These are phyloP conservation scores for Drosophila auraria DNA, from an alignment of 1,140 invertebrate genomes.

Conservation along the genomic window DNA sequence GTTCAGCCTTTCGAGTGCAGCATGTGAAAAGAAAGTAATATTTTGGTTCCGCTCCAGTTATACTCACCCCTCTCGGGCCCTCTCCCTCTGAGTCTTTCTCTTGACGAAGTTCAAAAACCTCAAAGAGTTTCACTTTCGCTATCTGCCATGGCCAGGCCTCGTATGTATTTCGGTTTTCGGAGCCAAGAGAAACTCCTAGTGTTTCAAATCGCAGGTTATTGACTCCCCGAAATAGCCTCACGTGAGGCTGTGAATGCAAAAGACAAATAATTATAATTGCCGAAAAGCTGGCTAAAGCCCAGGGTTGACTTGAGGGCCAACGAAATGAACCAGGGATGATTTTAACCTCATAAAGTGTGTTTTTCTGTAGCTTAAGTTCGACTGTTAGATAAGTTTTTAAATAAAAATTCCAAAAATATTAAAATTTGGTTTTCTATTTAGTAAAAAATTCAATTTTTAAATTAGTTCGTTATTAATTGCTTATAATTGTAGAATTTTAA, in stretches of 20 bases:
- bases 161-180: neutral
- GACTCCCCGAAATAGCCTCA: conserved; percentile 31
- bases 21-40: conserved; percentile 81
- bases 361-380: too few species aligned
- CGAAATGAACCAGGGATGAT: neutral
- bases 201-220: conserved; percentile 34
- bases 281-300: conserved; percentile 11
- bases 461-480: too few species aligned
- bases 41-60: conserved; percentile 79
- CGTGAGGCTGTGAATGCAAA: conserved; percentile 30
- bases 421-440: neutral
- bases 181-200: conserved; percentile 68
- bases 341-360: too few species aligned
- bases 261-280: conserved; percentile 10
- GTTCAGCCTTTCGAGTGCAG: conserved; percentile 36
- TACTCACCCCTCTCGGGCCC: conserved; percentile 16
- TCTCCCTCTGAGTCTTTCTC: neutral
- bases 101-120: conserved; percentile 73
- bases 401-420: neutral
- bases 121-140: conserved; percentile 77
- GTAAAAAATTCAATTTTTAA: neutral
- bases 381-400: too few species aligned
- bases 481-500: too few species aligned
- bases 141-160: conserved; percentile 47
- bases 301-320: conserved; percentile 13